Conservation (phyloP, 2,888 invertebrate species). For the Melieria picta region DNA sequence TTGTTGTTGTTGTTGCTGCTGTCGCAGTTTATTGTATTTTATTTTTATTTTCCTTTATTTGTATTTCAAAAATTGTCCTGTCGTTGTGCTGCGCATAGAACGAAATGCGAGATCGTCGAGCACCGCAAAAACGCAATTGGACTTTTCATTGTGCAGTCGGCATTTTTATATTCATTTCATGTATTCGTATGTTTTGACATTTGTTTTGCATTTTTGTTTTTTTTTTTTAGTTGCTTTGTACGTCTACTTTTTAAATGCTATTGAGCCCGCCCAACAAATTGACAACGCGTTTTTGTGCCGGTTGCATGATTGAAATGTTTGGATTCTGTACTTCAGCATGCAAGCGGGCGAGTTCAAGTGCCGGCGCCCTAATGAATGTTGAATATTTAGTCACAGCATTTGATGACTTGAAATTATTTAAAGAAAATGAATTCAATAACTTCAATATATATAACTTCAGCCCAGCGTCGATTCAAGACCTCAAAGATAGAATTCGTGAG, state of each 20-base stretch:
- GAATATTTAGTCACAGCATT: not conserved
- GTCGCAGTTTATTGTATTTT: not conserved
- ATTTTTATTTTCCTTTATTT: conserved; percentile 1
- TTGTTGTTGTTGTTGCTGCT: too few species aligned
- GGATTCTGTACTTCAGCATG: conserved; percentile 4
- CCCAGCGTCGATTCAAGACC: too few species aligned
- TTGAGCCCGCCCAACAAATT: not conserved
- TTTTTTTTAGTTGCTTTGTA: not conserved
- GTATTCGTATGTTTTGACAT: not conserved
- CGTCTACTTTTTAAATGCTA: not conserved
- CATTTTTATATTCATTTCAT: conserved; percentile 35
- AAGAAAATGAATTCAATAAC: too few species aligned
- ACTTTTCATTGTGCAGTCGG: conserved; percentile 24
- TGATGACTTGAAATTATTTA: too few species aligned
- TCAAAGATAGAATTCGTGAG: too few species aligned
- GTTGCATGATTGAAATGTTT: conserved; percentile 7
- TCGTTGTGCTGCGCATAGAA: not conserved
- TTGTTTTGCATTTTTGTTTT: not conserved
- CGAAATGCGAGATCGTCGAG: not conserved
- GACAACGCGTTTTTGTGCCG: not conserved
- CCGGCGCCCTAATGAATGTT: not conserved
- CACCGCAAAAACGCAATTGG: conserved; percentile 29
- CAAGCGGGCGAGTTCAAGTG: not conserved
- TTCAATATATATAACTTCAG: too few species aligned
- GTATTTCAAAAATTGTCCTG: not conserved